A percentile compares a stretch with the other conserved stretches of the same genome.
phyloP scores from a whole-genome alignment of 2,888 invertebrate genomes.

The Trypoxylon attenuatum region DNA sequence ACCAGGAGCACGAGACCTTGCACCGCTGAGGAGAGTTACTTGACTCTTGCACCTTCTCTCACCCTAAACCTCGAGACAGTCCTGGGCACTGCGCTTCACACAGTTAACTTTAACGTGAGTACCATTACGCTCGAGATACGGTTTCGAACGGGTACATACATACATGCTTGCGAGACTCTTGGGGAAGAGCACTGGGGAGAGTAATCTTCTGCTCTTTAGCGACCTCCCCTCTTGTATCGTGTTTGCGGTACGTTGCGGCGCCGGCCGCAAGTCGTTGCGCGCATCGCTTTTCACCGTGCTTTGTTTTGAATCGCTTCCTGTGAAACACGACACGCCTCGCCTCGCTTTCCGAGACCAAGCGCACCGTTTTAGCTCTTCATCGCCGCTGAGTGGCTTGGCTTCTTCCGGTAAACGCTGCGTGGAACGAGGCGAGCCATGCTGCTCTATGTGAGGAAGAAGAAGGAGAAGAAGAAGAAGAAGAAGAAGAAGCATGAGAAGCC shows the following conservation, averaged over 20 bases:
- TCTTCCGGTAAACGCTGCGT: not conserved
- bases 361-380: not conserved
- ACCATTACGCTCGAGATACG: not conserved
- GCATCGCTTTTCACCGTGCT: not conserved
- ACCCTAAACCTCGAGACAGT: conserved; percentile 68
- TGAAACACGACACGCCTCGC: not conserved
- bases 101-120: conserved; percentile 75
- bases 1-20: conserved; percentile 88
- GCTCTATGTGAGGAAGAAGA: too few relatives aligned
- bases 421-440: too few relatives aligned
- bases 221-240: too few relatives aligned
- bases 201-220: not conserved
- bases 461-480: too few relatives aligned
- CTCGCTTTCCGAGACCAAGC: not conserved
- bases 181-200: not conserved
- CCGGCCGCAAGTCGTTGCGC: not conserved
- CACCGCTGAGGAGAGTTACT: conserved; percentile 86
- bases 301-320: not conserved
- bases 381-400: not conserved
- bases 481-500: too few relatives aligned
- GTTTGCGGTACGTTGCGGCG: not conserved
- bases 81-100: conserved; percentile 85
- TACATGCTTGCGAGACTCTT: not conserved
- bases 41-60: conserved; percentile 76
- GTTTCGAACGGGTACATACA: too few relatives aligned